Evolutionary conservation across 2,888 invertebrate species (phyloP).

Genomic region (Trachelus troglodyta): DNA sequence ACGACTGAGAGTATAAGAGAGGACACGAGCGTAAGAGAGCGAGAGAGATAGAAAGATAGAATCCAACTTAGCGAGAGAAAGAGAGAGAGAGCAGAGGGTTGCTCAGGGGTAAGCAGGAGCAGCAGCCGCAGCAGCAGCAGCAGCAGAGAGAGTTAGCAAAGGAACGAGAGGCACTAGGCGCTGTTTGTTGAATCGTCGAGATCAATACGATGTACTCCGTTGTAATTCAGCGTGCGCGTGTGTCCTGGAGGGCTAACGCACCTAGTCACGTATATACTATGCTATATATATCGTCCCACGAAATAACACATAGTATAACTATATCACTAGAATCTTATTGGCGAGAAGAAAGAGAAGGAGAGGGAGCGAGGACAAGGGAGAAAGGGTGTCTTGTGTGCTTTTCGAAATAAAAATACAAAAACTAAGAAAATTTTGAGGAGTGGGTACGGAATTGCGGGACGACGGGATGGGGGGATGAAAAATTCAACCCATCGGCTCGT

Average conservation of each 20-base stretch:
- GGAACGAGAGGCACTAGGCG: slow-evolving; percentile 54
- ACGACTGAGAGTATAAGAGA: slow-evolving; percentile 18
- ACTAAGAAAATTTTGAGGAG: background rate
- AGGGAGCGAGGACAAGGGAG: background rate
- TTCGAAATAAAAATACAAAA: background rate
- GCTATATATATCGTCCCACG: background rate
- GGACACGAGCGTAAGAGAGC: background rate
- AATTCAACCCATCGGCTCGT: background rate
- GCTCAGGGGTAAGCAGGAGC: slow-evolving; percentile 23
- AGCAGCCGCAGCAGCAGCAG: slow-evolving; percentile 24
- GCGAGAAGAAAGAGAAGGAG: background rate
- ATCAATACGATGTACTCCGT: slow-evolving; percentile 60
- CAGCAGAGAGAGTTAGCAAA: slow-evolving; percentile 31
- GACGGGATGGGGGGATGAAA: background rate
- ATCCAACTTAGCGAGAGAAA: background rate
- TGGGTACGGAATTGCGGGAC: no score
- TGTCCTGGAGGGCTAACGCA: slow-evolving; percentile 11
- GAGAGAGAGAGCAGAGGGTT: slow-evolving; percentile 17
- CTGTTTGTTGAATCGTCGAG: slow-evolving; percentile 63
- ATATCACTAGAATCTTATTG: background rate
- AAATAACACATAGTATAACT: no score
- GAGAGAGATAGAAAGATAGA: background rate
- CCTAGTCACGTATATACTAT: background rate
- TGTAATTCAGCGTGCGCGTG: slow-evolving; percentile 39
- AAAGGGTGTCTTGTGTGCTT: background rate